Percentiles rank a stretch among this genome's conserved stretches.
phyloP scores from a whole-genome alignment of 2,113 vertebrate genomes.

The Corvus hawaiiensis region DNA sequence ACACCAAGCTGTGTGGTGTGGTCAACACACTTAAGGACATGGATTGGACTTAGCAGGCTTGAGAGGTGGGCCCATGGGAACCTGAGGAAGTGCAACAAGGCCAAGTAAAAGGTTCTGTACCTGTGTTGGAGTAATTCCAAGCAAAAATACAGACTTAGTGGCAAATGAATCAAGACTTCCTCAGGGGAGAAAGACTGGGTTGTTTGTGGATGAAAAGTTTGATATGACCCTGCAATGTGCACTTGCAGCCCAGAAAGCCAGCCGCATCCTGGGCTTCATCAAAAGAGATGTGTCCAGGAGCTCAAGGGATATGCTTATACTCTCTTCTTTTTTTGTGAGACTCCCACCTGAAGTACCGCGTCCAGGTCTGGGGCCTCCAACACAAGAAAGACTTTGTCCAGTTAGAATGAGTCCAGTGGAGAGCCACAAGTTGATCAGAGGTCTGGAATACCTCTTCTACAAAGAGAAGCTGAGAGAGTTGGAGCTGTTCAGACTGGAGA shows the following conservation, averaged over 20 bases:
- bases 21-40: not conserved
- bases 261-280: not conserved
- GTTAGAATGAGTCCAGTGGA: not conserved
- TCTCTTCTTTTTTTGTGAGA: not conserved
- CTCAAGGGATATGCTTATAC: not conserved
- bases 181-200: not conserved
- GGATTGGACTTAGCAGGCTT: not conserved
- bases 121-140: not conserved
- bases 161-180: rapidly evolving
- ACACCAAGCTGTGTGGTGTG: not conserved
- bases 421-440: not conserved
- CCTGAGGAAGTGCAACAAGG: not conserved
- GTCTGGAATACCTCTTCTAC: not conserved
- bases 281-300: not conserved
- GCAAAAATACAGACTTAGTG: not conserved
- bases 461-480: not conserved
- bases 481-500: not conserved
- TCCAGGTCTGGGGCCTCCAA: not conserved
- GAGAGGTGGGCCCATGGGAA: not conserved
- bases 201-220: not conserved
- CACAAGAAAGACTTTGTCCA: not conserved
- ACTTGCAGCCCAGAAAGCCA: not conserved
- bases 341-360: rapidly evolving
- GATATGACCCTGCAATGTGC: not conserved
- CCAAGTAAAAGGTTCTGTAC: not conserved